Evolutionary conservation across 2,113 vertebrate species (phyloP).

Genomic region (Plestiodon gilberti): DNA sequence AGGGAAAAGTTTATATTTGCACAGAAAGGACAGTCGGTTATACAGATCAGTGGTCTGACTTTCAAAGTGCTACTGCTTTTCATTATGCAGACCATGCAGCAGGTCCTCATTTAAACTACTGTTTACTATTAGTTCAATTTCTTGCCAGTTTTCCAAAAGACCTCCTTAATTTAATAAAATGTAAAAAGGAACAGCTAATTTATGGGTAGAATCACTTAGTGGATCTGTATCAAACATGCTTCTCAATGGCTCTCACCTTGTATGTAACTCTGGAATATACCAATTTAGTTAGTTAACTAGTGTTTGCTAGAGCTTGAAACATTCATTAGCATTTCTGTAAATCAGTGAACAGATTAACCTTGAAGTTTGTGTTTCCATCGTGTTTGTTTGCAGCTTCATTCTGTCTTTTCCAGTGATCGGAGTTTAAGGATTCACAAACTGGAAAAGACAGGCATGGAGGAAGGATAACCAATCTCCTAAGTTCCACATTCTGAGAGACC

Average conservation of each 20-base stretch:
- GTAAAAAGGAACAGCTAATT: neutral
- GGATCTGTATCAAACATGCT: neutral
- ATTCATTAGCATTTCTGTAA: neutral
- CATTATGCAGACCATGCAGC: neutral
- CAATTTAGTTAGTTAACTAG: neutral
- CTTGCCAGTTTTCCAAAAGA: neutral
- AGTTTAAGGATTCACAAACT: neutral
- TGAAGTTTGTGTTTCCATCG: neutral
- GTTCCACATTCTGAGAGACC: neutral
- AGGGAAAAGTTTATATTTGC: neutral
- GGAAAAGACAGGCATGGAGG: too few species aligned
- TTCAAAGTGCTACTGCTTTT: neutral
- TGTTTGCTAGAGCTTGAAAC: neutral
- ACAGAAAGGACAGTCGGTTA: neutral
- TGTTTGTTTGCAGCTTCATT: neutral
- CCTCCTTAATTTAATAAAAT: conserved; percentile 7
- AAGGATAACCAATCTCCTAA: neutral
- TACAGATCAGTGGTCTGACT: neutral
- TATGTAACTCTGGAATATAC: neutral
- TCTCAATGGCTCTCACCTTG: neutral
- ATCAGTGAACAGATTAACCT: neutral
- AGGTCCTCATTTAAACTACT: neutral
- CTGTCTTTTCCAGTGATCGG: neutral
- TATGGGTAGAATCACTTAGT: neutral
- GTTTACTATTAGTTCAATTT: neutral